Evolutionary conservation across 2,797 vertebrate genomes (phyloP).

Genomic region (Amniataba percoides): DNA sequence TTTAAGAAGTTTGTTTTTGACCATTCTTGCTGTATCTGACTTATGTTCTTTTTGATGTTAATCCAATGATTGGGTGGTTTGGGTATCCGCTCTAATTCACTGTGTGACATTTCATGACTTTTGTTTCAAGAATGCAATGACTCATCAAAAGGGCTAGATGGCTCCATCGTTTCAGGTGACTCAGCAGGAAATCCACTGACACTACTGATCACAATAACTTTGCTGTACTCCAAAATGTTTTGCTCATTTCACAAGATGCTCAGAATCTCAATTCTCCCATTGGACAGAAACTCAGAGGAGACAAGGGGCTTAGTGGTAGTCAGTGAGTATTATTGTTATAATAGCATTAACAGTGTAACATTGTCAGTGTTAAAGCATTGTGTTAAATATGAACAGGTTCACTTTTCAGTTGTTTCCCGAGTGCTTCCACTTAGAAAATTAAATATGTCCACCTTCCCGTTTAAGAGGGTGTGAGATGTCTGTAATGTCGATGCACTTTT

Average conservation of each 20-base stretch:
- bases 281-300: constrained; percentile 1
- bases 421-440: background rate
- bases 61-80: constrained; percentile 68
- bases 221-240: constrained; percentile 29
- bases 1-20: constrained; percentile 76
- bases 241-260: constrained; percentile 24
- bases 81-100: constrained; percentile 61
- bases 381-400: background rate
- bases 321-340: background rate
- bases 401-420: background rate
- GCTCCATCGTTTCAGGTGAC: constrained; percentile 70
- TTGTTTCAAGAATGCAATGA: constrained; percentile 72
- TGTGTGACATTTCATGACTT: constrained; percentile 65
- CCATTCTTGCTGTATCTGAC: constrained; percentile 63
- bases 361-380: background rate
- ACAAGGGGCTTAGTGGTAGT: constrained; percentile 39
- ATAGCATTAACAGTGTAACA: background rate
- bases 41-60: constrained; percentile 71
- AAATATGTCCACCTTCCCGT: background rate
- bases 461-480: no score
- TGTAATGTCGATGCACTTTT: background rate
- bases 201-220: constrained; percentile 46
- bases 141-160: constrained; percentile 70
- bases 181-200: constrained; percentile 67
- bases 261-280: background rate